phyloP scores from a whole-genome alignment of 2,113 vertebrate genomes.

The Callipepla californica region DNA sequence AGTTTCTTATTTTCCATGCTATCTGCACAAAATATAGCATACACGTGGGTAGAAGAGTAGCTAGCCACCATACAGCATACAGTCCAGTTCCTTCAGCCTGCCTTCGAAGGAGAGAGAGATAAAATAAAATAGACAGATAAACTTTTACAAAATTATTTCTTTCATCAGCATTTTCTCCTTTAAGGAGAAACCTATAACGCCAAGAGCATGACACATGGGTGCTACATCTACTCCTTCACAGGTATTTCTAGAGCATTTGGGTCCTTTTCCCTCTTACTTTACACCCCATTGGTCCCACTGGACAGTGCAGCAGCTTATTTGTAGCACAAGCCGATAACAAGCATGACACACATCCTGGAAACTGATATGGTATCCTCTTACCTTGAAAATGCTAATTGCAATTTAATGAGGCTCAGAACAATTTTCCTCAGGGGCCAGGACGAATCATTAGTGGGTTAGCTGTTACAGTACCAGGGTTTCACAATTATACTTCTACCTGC shows the following conservation, averaged over 20 bases:
- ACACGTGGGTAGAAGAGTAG: not conserved
- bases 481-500: not conserved
- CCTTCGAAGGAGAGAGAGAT: too few species aligned
- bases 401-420: not conserved
- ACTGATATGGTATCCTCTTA: not conserved
- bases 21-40: not conserved
- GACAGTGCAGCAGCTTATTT: not conserved
- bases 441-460: not conserved
- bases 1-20: not conserved
- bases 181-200: not conserved
- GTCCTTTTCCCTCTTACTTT: not conserved
- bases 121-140: not conserved
- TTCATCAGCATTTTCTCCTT: not conserved
- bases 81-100: too few species aligned
- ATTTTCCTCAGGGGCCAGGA: not conserved
- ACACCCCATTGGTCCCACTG: not conserved
- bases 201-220: not conserved
- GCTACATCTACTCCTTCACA: not conserved
- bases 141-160: not conserved
- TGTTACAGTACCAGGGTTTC: not conserved
- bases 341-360: not conserved
- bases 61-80: not conserved
- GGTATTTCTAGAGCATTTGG: not conserved
- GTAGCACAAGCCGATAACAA: not conserved
- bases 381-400: conserved; percentile 17